Evolutionary conservation across 2,113 vertebrate genomes (phyloP).

Genomic region (Lepisosteus osseus): DNA sequence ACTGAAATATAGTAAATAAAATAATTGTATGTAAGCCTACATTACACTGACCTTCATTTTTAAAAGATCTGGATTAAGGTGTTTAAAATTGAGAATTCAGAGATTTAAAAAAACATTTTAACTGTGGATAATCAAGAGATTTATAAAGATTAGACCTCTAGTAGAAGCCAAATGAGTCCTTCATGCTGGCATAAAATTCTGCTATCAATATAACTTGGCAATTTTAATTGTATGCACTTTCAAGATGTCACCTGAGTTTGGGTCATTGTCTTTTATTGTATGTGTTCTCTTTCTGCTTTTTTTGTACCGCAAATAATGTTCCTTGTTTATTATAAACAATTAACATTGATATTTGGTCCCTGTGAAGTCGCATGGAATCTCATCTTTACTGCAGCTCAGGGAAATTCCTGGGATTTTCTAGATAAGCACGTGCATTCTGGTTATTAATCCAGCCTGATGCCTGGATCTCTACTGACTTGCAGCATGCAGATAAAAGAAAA

Average conservation of each 20-base stretch:
- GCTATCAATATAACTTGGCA: background rate
- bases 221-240: background rate
- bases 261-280: background rate
- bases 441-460: conserved; percentile 8
- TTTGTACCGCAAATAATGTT: background rate
- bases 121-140: conserved; percentile 15
- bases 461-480: conserved; percentile 6
- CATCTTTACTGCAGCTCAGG: conserved; percentile 42
- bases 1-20: too few relatives aligned
- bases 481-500: conserved; percentile 12
- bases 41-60: too few relatives aligned
- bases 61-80: background rate
- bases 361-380: conserved; percentile 27
- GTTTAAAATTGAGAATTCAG: conserved; percentile 1
- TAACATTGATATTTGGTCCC: background rate
- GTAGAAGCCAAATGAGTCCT: background rate
- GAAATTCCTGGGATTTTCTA: conserved; percentile 44
- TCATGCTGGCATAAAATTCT: background rate
- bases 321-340: too few relatives aligned
- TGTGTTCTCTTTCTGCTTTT: background rate
- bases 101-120: conserved; percentile 15
- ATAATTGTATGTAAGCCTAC: too few relatives aligned
- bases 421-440: conserved; percentile 31
- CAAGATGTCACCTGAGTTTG: background rate
- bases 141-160: conserved; percentile 12